These are phyloP conservation scores for Aphaenogaster rudis DNA, from an alignment of 1,140 invertebrate species.

Conservation along the genomic window DNA sequence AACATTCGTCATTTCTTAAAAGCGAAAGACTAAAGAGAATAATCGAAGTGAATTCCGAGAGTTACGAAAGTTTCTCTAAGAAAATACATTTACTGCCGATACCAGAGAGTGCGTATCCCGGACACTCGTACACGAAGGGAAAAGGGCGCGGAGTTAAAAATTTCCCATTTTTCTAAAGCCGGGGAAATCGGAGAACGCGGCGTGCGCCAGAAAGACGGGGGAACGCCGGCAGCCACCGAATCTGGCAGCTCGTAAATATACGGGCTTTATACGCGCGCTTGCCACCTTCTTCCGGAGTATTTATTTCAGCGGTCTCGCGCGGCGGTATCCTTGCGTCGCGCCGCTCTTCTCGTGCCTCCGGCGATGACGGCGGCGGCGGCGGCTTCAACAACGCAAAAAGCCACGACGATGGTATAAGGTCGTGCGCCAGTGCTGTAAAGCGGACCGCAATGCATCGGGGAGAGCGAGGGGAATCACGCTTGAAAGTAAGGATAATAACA, in stretches of 20 bases:
- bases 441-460: constrained; percentile 52
- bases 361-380: constrained; percentile 6
- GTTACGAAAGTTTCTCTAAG: not conserved
- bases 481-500: constrained; percentile 81
- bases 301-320: constrained; percentile 58
- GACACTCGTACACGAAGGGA: not conserved
- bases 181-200: not conserved
- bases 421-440: constrained; percentile 77
- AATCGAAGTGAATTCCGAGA: not conserved
- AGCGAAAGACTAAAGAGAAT: not conserved
- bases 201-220: not conserved
- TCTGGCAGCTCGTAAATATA: constrained; percentile 50
- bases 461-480: not conserved
- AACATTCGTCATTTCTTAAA: not conserved
- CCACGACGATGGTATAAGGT: constrained; percentile 68
- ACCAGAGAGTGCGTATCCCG: not conserved
- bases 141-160: not conserved
- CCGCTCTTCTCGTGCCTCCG: constrained; percentile 21
- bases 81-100: not conserved
- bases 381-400: constrained; percentile 63
- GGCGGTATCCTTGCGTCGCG: constrained; percentile 13
- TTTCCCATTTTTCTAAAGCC: not conserved
- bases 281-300: constrained; percentile 48
- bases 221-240: constrained; percentile 15
- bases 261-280: constrained; percentile 43